Evolutionary conservation across 1,140 invertebrate genomes (phyloP).

Genomic region (Lasioglossum baleicum): DNA sequence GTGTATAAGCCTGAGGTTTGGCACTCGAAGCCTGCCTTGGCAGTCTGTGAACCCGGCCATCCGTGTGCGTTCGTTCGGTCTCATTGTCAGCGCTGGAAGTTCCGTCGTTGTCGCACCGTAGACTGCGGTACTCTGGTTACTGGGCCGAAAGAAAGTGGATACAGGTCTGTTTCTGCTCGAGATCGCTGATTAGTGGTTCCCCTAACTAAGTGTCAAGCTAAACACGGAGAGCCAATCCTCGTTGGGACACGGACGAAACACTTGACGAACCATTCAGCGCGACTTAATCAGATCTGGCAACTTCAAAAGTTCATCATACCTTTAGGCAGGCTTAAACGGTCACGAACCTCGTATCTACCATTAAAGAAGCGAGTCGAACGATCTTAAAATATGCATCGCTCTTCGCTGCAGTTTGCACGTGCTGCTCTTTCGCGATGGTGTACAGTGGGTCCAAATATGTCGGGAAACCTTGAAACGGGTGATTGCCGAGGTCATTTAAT

Average conservation of each 20-base stretch:
- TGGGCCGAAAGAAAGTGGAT: not conserved
- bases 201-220: not conserved
- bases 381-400: too few relatives aligned
- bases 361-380: too few relatives aligned
- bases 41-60: constrained; percentile 15
- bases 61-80: constrained; percentile 11
- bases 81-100: constrained; percentile 12
- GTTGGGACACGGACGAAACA: not conserved
- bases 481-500: too few relatives aligned
- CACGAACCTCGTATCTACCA: too few relatives aligned
- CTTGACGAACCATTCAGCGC: not conserved
- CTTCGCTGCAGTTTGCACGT: too few relatives aligned
- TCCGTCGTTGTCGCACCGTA: not conserved
- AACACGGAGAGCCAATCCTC: not conserved
- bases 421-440: too few relatives aligned
- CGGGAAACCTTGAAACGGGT: too few relatives aligned
- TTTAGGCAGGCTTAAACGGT: too few relatives aligned
- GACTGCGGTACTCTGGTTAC: not conserved
- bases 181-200: not conserved
- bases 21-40: constrained; percentile 23
- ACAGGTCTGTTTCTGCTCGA: not conserved
- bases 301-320: too few relatives aligned
- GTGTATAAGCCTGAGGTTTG: constrained; percentile 49
- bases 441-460: too few relatives aligned
- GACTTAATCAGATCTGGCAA: too few relatives aligned